Evolutionary conservation across 2,797 vertebrate species (phyloP).

Genomic region (Philypnodon macrostomus): DNA sequence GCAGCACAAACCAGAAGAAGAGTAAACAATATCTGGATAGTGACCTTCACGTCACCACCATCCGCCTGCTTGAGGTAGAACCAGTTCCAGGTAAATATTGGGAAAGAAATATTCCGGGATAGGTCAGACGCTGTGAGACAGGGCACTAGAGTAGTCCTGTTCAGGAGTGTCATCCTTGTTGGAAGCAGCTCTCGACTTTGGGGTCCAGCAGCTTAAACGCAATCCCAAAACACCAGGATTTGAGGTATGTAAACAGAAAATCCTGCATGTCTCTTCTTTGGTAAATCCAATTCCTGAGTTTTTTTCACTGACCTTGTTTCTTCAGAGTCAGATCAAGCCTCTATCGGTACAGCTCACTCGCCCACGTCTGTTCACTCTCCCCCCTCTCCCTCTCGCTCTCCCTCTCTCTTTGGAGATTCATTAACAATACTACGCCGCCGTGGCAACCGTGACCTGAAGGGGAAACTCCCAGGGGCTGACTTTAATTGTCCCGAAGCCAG

Average conservation of each 20-base stretch:
- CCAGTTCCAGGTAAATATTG: conserved; percentile 45
- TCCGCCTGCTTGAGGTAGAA: conserved; percentile 42
- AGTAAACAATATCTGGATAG: conserved; percentile 62
- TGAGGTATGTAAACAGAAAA: conserved; percentile 35
- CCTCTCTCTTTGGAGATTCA: conserved; percentile 61
- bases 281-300: conserved; percentile 21
- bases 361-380: conserved; percentile 43
- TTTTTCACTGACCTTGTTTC: conserved; percentile 47
- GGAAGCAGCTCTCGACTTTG: conserved; percentile 26
- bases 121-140: not conserved
- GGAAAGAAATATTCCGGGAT: conserved; percentile 24
- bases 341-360: conserved; percentile 51
- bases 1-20: conserved; percentile 32
- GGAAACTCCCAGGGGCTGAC: conserved; percentile 61
- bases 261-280: conserved; percentile 30
- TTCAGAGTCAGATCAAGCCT: conserved; percentile 42
- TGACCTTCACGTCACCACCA: conserved; percentile 45
- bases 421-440: conserved; percentile 71
- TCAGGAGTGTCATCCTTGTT: conserved; percentile 50
- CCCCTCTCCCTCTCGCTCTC: conserved; percentile 22
- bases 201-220: conserved; percentile 17
- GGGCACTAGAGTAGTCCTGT: conserved; percentile 4
- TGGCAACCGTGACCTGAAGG: conserved; percentile 71
- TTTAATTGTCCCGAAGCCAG: conserved; percentile 64
- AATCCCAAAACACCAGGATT: conserved; percentile 35